Evolutionary conservation across 2,797 vertebrate species (phyloP), one percentile per base, ranked within the genome.

Genomic region (Coccyzus lansbergi): DNA sequence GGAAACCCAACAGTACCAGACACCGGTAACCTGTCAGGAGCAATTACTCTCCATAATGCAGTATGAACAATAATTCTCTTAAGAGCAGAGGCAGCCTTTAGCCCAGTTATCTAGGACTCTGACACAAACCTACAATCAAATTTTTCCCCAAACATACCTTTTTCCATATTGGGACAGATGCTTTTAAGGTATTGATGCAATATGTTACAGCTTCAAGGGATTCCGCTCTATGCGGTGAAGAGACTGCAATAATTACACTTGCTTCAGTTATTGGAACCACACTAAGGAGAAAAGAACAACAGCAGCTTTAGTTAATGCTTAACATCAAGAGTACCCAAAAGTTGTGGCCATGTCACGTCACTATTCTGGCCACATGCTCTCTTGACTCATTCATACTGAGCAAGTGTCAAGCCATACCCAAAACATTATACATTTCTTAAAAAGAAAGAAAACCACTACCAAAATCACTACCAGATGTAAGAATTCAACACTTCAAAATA

Each of bases 141-240:
- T 70, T 34, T 58, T 7, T 52, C 16, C 24, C 25, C n/a, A 86
- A 4, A 91, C 86, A 26, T 92, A 99, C 99, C 98, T 99, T 99
- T 96, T 99, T 99, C 99, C 99, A 99, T 94, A 99, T 98, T 46
- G 99, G 99, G 28, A 99, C 96, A 1, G 83, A 98, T 59, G 98
- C 98, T 98, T 99, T 99, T 84, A 99, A 98, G 58, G 96, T 96
- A 29, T 97, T 96, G 64, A 99, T 98, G 94, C 98, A 98, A 93
- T 97, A 98, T 49, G 71, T 98, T 65, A 99, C 97, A 29, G 99
- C 99, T 91, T 98, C 98, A 70, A 99, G 98, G 38, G 98, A 98
- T 10, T 99, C 98, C 4, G 80, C 91, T 77, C 99, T 98, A 74
- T 99, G 99, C 25, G 99, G 98, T 13, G 99, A 99, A 3, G 99